These are phyloP conservation scores for Thysanoteuthis rhombus DNA, from an alignment of 2,888 invertebrate genomes.

Conservation along the genomic window DNA sequence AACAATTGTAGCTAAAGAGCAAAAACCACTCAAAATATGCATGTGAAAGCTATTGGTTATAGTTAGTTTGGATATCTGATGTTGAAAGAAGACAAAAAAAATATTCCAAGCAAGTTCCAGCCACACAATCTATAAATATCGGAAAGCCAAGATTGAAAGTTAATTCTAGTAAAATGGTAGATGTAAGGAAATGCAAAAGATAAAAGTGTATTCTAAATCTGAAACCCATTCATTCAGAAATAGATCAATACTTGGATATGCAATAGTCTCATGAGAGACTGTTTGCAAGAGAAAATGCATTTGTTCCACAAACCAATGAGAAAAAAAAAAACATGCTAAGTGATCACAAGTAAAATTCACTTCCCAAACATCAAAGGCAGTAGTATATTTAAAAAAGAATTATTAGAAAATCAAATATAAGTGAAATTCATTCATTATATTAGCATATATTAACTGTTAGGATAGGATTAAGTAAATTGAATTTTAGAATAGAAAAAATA, in stretches of 20 bases:
- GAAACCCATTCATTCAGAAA: neutral
- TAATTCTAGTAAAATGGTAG: neutral
- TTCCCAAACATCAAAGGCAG: neutral
- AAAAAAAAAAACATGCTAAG: neutral
- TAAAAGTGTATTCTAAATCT: neutral
- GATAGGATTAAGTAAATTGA: too few relatives aligned
- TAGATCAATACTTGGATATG: neutral
- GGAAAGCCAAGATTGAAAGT: neutral
- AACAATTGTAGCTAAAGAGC: too few relatives aligned
- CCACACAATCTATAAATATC: neutral
- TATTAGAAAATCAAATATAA: neutral
- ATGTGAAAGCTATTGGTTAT: too few relatives aligned
- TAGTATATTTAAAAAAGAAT: neutral
- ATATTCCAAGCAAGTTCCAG: neutral
- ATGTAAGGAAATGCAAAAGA: neutral
- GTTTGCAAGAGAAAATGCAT: neutral
- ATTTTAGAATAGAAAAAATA: too few relatives aligned
- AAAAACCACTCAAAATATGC: too few relatives aligned
- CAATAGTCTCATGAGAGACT: neutral
- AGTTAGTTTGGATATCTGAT: too few relatives aligned
- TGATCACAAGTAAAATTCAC: neutral
- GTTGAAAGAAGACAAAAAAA: too few relatives aligned
- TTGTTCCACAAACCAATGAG: neutral
- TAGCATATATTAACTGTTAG: neutral
- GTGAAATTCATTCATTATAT: neutral